Base-by-base conservation (phyloP, 2,113 vertebrate species). In the Xenopus tropicalis region DNA sequence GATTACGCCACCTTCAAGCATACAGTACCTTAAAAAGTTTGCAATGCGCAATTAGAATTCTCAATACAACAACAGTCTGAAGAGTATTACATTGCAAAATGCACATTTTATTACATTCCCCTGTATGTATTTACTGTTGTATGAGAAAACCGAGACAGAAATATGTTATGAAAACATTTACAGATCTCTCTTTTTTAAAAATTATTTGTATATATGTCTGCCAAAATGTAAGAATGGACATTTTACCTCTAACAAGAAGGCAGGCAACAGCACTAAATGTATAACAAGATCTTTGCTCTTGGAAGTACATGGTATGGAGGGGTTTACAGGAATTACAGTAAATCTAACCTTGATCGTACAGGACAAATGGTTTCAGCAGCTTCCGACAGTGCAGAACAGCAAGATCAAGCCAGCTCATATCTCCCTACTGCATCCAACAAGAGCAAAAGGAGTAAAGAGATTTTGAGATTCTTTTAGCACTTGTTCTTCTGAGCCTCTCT, bases 261-360 rank as follows among this genome's bases (percentile, higher is more conserved):
- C 61, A 48, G 16, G 12, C 46, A 48, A 17, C 8, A 63, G 17
- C 17, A 24, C 8, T 65, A 65, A 44, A 65, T 44, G 29, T 65
- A 44, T 44, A 63, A 17, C 25, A 61, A 61, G 46, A 29, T 16
- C 23, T 11, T 12, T 62, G 22, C 24, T 13, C 43, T 44, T 13
- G 3, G 46, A 17, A 48, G 46, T 48, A 14, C 16, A 48, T 48
- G 16, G 16, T 43, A 16, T 65, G 62, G 62, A 65, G 19, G 19
- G 44, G 62, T 11, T 48, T 48, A 17, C 11, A 48, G 46, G 12
- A 48, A 48, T 48, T 16, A 48, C 12, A 48, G 9, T 44, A 20
- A 65, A n/a, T 21, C 14, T 65, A 17, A 65, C 62, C 62, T 65
- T 65, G 62, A 20, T 44, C 17, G 17, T 44, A 44, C 37, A 65